Conservation (phyloP, 2,113 vertebrate species). For the Dunckerocampus dactyliophorus region DNA sequence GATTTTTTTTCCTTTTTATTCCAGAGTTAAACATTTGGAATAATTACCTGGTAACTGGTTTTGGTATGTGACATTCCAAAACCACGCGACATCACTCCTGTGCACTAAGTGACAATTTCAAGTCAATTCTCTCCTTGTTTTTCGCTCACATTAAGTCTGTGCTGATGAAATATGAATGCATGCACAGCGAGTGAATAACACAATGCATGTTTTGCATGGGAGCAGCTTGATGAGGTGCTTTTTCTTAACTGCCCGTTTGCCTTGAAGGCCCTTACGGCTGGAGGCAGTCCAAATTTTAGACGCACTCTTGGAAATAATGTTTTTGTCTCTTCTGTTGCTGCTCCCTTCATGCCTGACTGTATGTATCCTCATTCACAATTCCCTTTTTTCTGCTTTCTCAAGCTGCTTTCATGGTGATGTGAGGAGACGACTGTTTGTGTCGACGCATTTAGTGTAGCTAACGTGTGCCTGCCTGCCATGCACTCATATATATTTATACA, state of each 20-base stretch:
- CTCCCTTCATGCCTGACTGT: slow-evolving; percentile 20
- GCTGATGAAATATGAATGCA: slow-evolving; percentile 27
- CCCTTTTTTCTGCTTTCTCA: slow-evolving; percentile 25
- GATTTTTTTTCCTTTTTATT: too few species aligned
- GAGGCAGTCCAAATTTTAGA: too few species aligned
- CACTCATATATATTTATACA: not conserved
- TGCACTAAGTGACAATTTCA: slow-evolving; percentile 3
- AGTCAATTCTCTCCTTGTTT: slow-evolving; percentile 2
- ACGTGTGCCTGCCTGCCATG: slow-evolving; percentile 14
- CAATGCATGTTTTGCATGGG: slow-evolving; percentile 15
- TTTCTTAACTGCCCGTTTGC: slow-evolving; percentile 34
- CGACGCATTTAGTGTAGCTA: slow-evolving; percentile 27
- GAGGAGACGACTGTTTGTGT: slow-evolving; percentile 29
- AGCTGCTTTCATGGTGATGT: slow-evolving; percentile 34
- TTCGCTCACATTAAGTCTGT: slow-evolving; percentile 7
- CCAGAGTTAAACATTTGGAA: not conserved
- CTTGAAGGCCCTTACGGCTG: slow-evolving; percentile 34
- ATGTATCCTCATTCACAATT: slow-evolving; percentile 36
- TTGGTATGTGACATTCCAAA: not conserved
- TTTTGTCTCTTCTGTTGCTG: slow-evolving; percentile 34
- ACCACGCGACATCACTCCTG: not conserved
- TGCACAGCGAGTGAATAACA: slow-evolving; percentile 18
- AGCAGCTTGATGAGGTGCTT: slow-evolving; percentile 35
- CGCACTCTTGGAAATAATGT: not conserved
- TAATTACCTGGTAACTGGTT: not conserved